Percentiles rank a stretch among this genome's conserved stretches.
Conservation (phyloP, 2,888 invertebrate genomes). For the Zhengitettix transpicula region DNA sequence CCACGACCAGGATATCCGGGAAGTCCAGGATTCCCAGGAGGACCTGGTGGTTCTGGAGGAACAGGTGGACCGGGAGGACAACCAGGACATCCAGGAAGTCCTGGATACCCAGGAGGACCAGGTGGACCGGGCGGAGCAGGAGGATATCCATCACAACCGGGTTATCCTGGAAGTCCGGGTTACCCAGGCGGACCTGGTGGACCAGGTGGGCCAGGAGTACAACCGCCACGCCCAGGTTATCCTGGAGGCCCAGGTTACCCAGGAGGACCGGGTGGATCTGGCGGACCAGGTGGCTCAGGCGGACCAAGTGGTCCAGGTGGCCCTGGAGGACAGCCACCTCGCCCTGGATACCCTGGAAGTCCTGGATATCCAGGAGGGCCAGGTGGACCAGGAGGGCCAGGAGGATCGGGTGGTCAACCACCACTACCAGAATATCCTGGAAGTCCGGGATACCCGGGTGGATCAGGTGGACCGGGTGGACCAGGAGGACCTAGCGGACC, state of each 20-base stretch:
- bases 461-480: slow-evolving; percentile 5
- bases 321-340: slow-evolving; percentile 18
- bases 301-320: slow-evolving; percentile 4
- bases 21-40: slow-evolving; percentile 14
- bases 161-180: slow-evolving; percentile 11
- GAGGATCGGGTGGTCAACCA: slow-evolving; percentile 8
- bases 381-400: slow-evolving; percentile 7
- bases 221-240: slow-evolving; percentile 14
- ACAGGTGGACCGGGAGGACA: slow-evolving; percentile 5
- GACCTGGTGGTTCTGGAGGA: slow-evolving; percentile 11
- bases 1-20: slow-evolving; percentile 16
- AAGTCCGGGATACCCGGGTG: slow-evolving; percentile 9
- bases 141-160: slow-evolving; percentile 15
- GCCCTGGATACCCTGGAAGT: slow-evolving; percentile 18
- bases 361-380: slow-evolving; percentile 11
- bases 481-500: slow-evolving; percentile 9
- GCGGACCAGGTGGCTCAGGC: slow-evolving; percentile 1
- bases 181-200: slow-evolving; percentile 14
- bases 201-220: slow-evolving; percentile 10
- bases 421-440: slow-evolving; percentile 7
- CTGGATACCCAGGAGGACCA: slow-evolving; percentile 17
- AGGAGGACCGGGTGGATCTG: slow-evolving; percentile 16
- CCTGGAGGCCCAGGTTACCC: slow-evolving; percentile 12
- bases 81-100: slow-evolving; percentile 14
- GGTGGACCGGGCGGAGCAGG: slow-evolving; percentile 13